Evolutionary conservation across 2,113 vertebrate species (phyloP).

Genomic region (Thomomys bottae): DNA sequence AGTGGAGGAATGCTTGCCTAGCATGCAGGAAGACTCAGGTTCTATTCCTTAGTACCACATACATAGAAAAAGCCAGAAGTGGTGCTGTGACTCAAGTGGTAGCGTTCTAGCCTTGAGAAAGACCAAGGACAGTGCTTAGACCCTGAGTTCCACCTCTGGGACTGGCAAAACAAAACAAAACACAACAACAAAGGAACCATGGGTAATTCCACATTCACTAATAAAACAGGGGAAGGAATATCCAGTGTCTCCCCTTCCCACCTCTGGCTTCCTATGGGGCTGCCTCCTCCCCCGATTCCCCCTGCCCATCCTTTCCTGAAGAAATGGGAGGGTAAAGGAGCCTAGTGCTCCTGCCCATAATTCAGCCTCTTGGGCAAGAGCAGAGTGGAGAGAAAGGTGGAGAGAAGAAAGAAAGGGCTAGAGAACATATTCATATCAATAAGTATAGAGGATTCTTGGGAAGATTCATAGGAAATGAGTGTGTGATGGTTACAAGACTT

Average conservation of each 20-base stretch:
- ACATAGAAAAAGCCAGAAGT: too few relatives aligned
- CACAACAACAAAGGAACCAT: background rate
- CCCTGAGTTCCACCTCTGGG: too few relatives aligned
- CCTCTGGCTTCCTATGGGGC: background rate
- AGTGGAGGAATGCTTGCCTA: too few relatives aligned
- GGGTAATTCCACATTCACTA: background rate
- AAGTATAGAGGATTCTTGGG: background rate
- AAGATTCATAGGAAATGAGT: background rate
- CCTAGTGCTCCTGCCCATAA: background rate
- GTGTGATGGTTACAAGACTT: conserved; percentile 7
- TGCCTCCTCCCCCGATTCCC: background rate
- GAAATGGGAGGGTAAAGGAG: background rate
- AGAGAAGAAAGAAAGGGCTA: background rate
- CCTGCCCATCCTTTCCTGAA: background rate
- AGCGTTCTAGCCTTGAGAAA: too few relatives aligned
- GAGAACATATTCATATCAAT: background rate
- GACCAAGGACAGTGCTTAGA: too few relatives aligned
- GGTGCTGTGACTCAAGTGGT: too few relatives aligned
- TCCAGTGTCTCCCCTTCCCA: background rate
- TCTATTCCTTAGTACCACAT: too few relatives aligned
- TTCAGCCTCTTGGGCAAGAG: background rate
- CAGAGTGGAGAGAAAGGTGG: background rate
- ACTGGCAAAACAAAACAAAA: too few relatives aligned
- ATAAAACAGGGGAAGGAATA: background rate
- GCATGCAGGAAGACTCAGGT: too few relatives aligned